A percentile compares a stretch with the other conserved stretches of the same genome.
phyloP scores from a whole-genome alignment of 1,140 invertebrate genomes.

The Scaptomyza hsui region DNA sequence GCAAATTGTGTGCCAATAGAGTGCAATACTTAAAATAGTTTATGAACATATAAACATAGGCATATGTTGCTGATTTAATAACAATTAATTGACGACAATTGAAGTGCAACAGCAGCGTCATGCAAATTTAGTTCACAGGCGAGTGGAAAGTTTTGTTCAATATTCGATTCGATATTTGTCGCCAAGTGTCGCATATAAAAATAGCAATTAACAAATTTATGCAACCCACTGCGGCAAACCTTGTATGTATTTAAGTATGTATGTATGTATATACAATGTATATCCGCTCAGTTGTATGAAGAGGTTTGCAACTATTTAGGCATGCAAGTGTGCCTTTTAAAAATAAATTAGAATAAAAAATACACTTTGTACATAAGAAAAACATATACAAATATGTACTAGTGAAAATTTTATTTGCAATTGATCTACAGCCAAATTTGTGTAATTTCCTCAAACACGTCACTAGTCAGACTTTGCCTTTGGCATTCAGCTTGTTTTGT shows the following conservation, averaged over 20 bases:
- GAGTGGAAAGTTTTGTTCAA: conserved; percentile 72
- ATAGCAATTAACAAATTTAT: conserved; percentile 79
- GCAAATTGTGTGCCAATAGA: conserved; percentile 26
- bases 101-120: conserved; percentile 60
- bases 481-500: conserved; percentile 14
- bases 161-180: conserved; percentile 59
- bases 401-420: conserved; percentile 15
- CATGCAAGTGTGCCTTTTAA: conserved; percentile 32
- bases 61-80: conserved; percentile 21
- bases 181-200: conserved; percentile 62
- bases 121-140: conserved; percentile 58
- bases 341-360: conserved; percentile 39
- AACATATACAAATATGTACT: not conserved
- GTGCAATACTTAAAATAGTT: conserved; percentile 27
- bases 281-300: not conserved
- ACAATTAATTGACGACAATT: conserved; percentile 76
- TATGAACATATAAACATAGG: not conserved
- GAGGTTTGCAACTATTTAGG: conserved; percentile 17
- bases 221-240: conserved; percentile 50
- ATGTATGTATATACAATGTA: conserved; percentile 8
- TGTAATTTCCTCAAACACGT: conserved; percentile 37
- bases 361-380: too few species aligned
- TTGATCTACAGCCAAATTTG: conserved; percentile 46
- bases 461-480: conserved; percentile 26
- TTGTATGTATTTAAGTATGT: too few species aligned